Percentiles rank a stretch among this genome's conserved stretches.
These are phyloP conservation scores for Neelides sp. DNA, from an alignment of 1,140 invertebrate species.

Conservation along the genomic window DNA sequence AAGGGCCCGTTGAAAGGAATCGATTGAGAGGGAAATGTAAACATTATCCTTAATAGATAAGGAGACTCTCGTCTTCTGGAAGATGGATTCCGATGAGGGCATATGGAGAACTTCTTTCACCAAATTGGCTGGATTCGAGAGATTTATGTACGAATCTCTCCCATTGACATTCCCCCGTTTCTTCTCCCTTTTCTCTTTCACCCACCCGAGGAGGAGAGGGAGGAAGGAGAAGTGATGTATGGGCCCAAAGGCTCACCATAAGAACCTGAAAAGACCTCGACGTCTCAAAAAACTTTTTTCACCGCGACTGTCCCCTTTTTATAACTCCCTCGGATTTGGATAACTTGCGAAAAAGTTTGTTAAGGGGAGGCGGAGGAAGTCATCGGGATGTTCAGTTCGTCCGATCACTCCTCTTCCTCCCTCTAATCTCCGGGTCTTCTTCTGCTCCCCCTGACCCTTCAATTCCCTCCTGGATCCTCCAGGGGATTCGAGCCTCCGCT, in stretches of 20 bases:
- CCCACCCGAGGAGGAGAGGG: background rate
- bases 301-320: slow-evolving; percentile 18
- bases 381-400: background rate
- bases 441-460: too few relatives aligned
- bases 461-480: too few relatives aligned
- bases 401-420: too few relatives aligned
- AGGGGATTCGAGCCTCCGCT: too few relatives aligned
- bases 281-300: slow-evolving; percentile 15
- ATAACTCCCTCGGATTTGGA: slow-evolving; percentile 19
- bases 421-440: too few relatives aligned
- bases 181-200: background rate
- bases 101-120: slow-evolving; percentile 19
- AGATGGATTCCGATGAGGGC: slow-evolving; percentile 3
- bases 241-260: background rate
- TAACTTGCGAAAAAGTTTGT: slow-evolving; percentile 25
- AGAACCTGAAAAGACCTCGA: slow-evolving; percentile 3
- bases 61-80: background rate
- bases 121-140: slow-evolving; percentile 17
- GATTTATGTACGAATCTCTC: slow-evolving; percentile 13
- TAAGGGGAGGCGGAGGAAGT: background rate
- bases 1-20: background rate
- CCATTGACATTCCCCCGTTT: slow-evolving; percentile 13
- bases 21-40: slow-evolving; percentile 4
- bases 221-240: slow-evolving; percentile 1
- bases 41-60: slow-evolving; percentile 6